These are phyloP conservation scores for Galerucella calmariensis DNA, from an alignment of 2,888 invertebrate genomes.

Conservation along the genomic window DNA sequence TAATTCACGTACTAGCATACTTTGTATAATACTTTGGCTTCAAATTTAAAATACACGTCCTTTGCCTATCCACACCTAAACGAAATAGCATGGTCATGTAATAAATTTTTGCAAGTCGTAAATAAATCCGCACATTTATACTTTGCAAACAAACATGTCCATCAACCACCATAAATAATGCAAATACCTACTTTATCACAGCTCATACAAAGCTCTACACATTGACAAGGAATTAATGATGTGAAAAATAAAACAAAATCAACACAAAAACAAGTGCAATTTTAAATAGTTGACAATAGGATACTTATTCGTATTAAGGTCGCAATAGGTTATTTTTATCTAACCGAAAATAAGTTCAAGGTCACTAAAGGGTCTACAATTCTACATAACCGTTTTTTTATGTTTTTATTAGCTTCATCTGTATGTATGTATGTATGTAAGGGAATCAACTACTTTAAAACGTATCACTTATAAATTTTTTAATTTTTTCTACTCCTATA, in stretches of 20 bases:
- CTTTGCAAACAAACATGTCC: not conserved
- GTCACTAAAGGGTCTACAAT: too few species aligned
- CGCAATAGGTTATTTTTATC: too few species aligned
- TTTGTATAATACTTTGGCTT: not conserved
- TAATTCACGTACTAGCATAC: not conserved
- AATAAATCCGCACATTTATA: not conserved
- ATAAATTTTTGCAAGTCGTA: not conserved
- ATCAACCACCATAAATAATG: not conserved
- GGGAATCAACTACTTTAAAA: too few species aligned
- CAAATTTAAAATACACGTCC: not conserved
- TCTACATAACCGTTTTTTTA: too few species aligned
- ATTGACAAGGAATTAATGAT: not conserved
- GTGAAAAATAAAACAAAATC: not conserved
- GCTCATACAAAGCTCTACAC: not conserved
- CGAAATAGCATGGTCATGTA: not conserved
- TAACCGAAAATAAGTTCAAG: too few species aligned
- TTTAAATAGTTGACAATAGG: not conserved
- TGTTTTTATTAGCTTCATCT: too few species aligned
- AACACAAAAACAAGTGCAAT: not conserved
- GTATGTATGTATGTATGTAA: too few species aligned
- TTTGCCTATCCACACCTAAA: not conserved
- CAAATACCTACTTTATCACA: not conserved
- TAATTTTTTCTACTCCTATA: too few species aligned
- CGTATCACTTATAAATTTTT: too few species aligned
- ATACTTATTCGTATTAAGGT: too few species aligned